These are phyloP conservation scores for Yponomeuta malinellus DNA, from an alignment of 2,888 invertebrate genomes.

Conservation along the genomic window DNA sequence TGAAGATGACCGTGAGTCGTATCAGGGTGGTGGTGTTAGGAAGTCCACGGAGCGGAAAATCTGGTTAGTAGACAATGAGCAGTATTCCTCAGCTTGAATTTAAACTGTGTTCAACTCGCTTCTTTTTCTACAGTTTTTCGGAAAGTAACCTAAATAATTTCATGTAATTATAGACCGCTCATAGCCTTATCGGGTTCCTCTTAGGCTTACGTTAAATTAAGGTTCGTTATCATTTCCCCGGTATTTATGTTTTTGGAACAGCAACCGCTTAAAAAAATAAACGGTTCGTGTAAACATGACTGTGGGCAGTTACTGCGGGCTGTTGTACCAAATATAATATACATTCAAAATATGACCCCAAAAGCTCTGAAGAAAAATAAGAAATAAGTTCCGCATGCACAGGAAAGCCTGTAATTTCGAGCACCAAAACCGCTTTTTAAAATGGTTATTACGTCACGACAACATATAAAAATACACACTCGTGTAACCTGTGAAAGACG, in stretches of 20 bases:
- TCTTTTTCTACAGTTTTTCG: neutral
- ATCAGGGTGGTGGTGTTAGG: conserved; percentile 88
- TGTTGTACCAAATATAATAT: conserved; percentile 1
- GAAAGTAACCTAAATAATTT: neutral
- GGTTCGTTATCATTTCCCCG: neutral
- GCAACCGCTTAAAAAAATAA: conserved; percentile 15
- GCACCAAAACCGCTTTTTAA: conserved; percentile 14
- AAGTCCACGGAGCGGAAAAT: conserved; percentile 85
- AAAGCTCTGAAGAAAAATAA: conserved; percentile 5
- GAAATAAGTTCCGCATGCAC: conserved; percentile 3
- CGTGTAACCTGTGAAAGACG: conserved; percentile 24
- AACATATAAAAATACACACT: conserved; percentile 5
- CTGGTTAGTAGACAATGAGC: conserved; percentile 75
- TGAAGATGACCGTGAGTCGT: conserved; percentile 85
- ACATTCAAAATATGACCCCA: neutral
- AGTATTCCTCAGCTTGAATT: neutral
- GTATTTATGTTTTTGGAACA: neutral
- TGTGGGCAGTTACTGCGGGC: neutral
- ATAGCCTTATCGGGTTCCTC: neutral
- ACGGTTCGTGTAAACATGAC: conserved; percentile 5
- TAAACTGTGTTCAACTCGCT: neutral
- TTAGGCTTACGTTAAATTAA: neutral
- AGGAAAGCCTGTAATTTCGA: conserved; percentile 19
- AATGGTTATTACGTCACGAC: conserved; percentile 14
- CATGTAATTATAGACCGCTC: neutral